Conservation (phyloP, 2,888 invertebrate genomes). For the Netelia melanura region DNA sequence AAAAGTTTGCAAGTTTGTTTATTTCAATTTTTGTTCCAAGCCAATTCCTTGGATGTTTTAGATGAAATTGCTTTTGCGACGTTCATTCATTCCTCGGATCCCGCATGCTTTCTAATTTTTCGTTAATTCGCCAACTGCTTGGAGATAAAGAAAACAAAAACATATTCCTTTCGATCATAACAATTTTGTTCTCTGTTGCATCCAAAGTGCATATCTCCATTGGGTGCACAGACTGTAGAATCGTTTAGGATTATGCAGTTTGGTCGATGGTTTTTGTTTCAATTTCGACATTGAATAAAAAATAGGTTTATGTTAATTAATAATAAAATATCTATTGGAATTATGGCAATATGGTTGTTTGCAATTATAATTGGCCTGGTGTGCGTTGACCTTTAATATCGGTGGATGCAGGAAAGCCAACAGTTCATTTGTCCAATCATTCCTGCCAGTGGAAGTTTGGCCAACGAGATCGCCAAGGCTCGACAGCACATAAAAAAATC, state of each 20-base stretch:
- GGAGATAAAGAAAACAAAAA: not conserved
- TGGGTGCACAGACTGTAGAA: slow-evolving; percentile 17
- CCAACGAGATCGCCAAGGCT: slow-evolving; percentile 94
- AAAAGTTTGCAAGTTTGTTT: not conserved
- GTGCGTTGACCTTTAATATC: slow-evolving; percentile 80
- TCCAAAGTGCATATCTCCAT: slow-evolving; percentile 70
- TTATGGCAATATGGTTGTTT: slow-evolving; percentile 69
- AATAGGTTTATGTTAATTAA: slow-evolving; percentile 12
- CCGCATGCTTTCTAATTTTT: slow-evolving; percentile 49
- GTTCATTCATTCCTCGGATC: not conserved
- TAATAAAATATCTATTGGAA: slow-evolving; percentile 62
- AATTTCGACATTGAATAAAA: too few species aligned
- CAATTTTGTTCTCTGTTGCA: slow-evolving; percentile 56
- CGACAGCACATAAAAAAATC: slow-evolving; percentile 91
- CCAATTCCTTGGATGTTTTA: slow-evolving; percentile 38
- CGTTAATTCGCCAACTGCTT: slow-evolving; percentile 32
- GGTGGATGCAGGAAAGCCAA: slow-evolving; percentile 81
- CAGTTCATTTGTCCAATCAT: slow-evolving; percentile 78
- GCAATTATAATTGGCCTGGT: slow-evolving; percentile 74
- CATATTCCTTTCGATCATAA: slow-evolving; percentile 6
- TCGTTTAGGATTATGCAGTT: not conserved
- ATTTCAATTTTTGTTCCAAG: not conserved
- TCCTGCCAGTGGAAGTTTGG: slow-evolving; percentile 86
- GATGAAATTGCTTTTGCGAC: slow-evolving; percentile 23
- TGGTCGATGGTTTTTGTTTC: too few species aligned